Conservation (phyloP, 2,888 invertebrate genomes). For the Oeneis ivallda region DNA sequence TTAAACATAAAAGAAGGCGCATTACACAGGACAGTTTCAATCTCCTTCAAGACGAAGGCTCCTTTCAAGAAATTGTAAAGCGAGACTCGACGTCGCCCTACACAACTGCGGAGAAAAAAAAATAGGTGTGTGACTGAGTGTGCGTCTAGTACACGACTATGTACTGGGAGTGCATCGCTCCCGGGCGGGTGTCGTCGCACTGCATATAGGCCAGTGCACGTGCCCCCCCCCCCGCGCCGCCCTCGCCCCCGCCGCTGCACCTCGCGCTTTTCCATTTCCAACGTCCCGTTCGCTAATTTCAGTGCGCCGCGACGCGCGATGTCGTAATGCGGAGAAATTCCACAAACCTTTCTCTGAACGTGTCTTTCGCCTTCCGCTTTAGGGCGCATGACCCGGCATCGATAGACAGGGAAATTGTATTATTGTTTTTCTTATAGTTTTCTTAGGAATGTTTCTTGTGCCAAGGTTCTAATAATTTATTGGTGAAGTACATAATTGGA, state of each 20-base stretch:
- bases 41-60: constrained; percentile 63
- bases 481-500: not conserved
- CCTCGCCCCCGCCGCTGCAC: constrained; percentile 55
- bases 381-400: constrained; percentile 44
- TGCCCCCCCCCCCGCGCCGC: constrained; percentile 57
- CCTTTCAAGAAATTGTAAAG: constrained; percentile 68
- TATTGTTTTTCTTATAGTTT: constrained; percentile 21
- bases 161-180: constrained; percentile 80
- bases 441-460: not conserved
- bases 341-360: constrained; percentile 64
- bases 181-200: constrained; percentile 80
- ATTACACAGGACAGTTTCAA: constrained; percentile 55
- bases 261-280: constrained; percentile 80
- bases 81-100: constrained; percentile 63
- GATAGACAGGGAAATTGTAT: constrained; percentile 29
- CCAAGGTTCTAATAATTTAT: not conserved
- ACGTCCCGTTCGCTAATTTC: constrained; percentile 68
- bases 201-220: constrained; percentile 82
- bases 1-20: constrained; percentile 39
- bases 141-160: constrained; percentile 74
- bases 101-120: constrained; percentile 65
- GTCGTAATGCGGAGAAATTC: constrained; percentile 69
- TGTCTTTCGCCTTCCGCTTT: constrained; percentile 56
- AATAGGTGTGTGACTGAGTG: constrained; percentile 71
- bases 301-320: constrained; percentile 55